Evolutionary conservation across 2,888 invertebrate species (phyloP).

Genomic region (Tenthredo amoena): DNA sequence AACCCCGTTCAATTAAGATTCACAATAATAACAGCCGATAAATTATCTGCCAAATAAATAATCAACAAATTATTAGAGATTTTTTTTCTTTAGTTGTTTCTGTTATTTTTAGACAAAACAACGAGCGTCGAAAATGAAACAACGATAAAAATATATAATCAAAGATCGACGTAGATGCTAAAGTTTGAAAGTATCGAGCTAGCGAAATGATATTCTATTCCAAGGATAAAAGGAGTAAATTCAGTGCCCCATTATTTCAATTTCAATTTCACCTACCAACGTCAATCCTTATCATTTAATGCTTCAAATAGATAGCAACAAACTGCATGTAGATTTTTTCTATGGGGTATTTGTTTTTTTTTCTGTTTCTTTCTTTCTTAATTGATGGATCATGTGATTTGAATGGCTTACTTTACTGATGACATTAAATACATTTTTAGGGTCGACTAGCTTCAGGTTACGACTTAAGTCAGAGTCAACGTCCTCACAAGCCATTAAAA

Average conservation of each 20-base stretch:
- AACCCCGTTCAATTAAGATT: background rate
- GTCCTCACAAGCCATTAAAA: slow-evolving; percentile 63
- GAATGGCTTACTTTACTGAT: slow-evolving; percentile 61
- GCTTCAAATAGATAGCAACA: slow-evolving; percentile 29
- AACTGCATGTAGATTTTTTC: slow-evolving; percentile 1
- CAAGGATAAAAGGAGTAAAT: slow-evolving; percentile 21
- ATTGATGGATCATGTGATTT: slow-evolving; percentile 64
- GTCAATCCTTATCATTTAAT: slow-evolving; percentile 37
- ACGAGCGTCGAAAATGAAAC: background rate
- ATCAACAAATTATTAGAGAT: background rate
- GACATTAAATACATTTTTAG: slow-evolving; percentile 67
- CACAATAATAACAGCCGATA: background rate
- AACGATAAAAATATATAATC: background rate
- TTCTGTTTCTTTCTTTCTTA: slow-evolving; percentile 52
- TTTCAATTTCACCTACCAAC: slow-evolving; percentile 1
- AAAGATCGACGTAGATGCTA: background rate
- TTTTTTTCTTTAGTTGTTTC: background rate
- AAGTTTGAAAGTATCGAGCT: background rate
- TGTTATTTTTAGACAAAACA: background rate
- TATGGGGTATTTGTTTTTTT: background rate
- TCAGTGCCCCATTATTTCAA: slow-evolving; percentile 50
- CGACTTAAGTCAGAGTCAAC: slow-evolving; percentile 63
- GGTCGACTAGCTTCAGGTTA: slow-evolving; percentile 71
- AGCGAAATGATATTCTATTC: background rate
- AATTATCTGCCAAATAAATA: slow-evolving; percentile 12